Conservation (phyloP, 2,797 vertebrate species). For the Rousettus madagascariensis region DNA sequence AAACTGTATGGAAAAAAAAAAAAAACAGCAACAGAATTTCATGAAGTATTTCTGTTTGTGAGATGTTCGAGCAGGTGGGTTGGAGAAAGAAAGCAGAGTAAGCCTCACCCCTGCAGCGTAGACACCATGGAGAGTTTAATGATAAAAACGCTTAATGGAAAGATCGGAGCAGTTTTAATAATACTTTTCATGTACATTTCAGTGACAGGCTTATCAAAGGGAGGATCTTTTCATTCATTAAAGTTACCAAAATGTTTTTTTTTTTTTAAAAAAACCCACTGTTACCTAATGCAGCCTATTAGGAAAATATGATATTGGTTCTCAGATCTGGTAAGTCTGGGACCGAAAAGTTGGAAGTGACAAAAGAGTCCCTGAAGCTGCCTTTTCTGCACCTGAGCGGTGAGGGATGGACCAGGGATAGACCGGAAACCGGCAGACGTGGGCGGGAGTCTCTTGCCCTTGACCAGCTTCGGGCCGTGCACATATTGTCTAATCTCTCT, state of each 20-base stretch:
- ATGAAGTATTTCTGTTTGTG: background rate
- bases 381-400: background rate
- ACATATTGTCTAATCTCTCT: background rate
- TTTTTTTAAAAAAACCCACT: too few relatives aligned
- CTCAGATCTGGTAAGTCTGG: background rate
- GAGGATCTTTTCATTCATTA: background rate
- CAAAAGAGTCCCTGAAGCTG: background rate
- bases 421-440: background rate
- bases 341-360: too few relatives aligned
- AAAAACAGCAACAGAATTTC: background rate
- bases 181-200: background rate
- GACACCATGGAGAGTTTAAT: background rate
- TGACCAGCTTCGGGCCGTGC: background rate
- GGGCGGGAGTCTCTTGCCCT: background rate
- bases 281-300: background rate
- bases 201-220: background rate
- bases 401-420: fast-evolving
- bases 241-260: background rate
- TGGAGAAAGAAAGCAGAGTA: too few relatives aligned
- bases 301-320: background rate
- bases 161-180: background rate
- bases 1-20: background rate
- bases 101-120: fast-evolving
- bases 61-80: background rate
- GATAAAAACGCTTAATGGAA: background rate